phyloP scores from a whole-genome alignment of 1,140 invertebrate species.

The Macrosteles quadrilineatus region DNA sequence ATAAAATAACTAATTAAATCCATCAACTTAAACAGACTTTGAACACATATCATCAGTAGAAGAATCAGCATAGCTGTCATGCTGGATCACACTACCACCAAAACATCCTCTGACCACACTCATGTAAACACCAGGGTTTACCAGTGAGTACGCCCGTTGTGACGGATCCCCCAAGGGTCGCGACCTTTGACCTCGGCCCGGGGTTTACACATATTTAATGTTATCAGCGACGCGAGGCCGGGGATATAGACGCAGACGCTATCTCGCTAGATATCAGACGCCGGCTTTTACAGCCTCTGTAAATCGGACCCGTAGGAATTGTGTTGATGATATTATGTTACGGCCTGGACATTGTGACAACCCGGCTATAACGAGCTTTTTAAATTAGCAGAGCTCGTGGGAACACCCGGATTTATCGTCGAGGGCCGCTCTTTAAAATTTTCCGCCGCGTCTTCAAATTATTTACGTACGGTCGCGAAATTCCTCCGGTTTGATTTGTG shows the following conservation, averaged over 20 bases:
- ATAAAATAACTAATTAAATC: too few species aligned
- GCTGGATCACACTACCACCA: too few species aligned
- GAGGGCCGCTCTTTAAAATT: background rate
- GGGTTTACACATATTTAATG: background rate
- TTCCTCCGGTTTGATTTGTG: too few species aligned
- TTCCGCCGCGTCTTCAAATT: background rate
- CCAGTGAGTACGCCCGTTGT: too few species aligned
- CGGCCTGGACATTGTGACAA: conserved; percentile 6
- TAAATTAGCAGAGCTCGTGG: conserved; percentile 15
- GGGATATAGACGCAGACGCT: conserved; percentile 12
- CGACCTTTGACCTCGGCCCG: background rate
- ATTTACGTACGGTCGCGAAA: too few species aligned
- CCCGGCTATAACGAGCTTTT: conserved; percentile 5
- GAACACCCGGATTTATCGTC: conserved; percentile 12
- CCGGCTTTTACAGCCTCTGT: conserved; percentile 4
- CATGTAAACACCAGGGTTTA: too few species aligned
- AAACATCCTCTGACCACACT: too few species aligned
- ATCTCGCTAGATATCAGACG: conserved; percentile 6
- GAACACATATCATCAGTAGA: too few species aligned
- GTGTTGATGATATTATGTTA: conserved; percentile 27
- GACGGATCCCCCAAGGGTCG: too few species aligned
- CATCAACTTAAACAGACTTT: too few species aligned
- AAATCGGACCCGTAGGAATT: conserved; percentile 9
- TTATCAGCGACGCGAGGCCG: background rate
- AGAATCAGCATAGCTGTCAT: too few species aligned